Evolutionary conservation across 2,797 vertebrate species (phyloP).

Genomic region (Cuculus canorus): DNA sequence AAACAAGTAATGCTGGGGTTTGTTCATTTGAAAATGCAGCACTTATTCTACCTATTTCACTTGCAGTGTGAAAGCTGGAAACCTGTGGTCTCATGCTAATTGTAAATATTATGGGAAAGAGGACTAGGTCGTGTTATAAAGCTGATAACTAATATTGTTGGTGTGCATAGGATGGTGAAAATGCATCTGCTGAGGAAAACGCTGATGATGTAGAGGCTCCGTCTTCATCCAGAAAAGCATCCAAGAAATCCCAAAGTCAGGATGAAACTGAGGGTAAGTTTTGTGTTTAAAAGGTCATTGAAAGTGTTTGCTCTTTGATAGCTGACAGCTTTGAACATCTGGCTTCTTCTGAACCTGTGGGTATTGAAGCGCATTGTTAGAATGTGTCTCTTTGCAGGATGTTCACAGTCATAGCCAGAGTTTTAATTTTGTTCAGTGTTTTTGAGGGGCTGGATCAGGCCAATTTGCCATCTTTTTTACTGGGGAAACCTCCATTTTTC

Average conservation of each 20-base stretch:
- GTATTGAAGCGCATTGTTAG: neutral
- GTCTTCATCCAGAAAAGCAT: constrained; percentile 74
- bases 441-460: neutral
- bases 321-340: neutral
- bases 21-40: fast-evolving
- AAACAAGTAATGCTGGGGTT: neutral
- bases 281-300: neutral
- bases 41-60: neutral
- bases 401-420: neutral
- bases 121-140: neutral
- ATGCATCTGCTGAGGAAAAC: constrained; percentile 56
- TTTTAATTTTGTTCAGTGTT: neutral
- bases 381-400: neutral
- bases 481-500: neutral
- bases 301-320: neutral
- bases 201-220: constrained; percentile 60
- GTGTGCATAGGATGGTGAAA: constrained; percentile 67
- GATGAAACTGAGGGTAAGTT: constrained; percentile 71
- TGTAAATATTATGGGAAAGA: neutral
- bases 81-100: fast-evolving
- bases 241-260: constrained; percentile 40
- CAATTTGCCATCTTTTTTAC: neutral
- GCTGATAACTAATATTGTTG: neutral
- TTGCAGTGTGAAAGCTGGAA: neutral
- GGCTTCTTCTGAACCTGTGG: neutral